Percentiles rank a stretch among this genome's conserved stretches.
Conservation (phyloP, 2,113 vertebrate species). For the Phocoena phocoena region DNA sequence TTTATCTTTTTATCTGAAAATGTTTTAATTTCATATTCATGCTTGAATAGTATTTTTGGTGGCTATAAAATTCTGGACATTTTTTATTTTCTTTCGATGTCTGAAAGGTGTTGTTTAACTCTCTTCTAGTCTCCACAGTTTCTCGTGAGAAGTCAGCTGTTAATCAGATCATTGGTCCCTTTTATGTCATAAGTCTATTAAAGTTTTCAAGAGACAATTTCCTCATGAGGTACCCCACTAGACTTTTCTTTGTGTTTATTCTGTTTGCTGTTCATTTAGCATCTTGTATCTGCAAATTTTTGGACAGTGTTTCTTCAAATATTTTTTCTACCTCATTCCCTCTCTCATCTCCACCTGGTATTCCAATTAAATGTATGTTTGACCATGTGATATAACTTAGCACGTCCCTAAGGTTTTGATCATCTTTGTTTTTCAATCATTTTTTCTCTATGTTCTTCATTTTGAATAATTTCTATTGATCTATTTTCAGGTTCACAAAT, state of each 20-base stretch:
- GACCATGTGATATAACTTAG: not conserved
- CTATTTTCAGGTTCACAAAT: not conserved
- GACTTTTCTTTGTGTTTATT: not conserved
- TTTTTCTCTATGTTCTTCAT: not conserved
- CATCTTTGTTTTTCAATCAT: not conserved
- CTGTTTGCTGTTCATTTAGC: not conserved
- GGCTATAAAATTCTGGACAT: not conserved
- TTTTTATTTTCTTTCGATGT: not conserved
- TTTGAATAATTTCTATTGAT: not conserved
- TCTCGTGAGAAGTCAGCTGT: not conserved
- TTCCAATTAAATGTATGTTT: not conserved
- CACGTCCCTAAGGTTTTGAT: not conserved
- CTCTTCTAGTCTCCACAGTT: not conserved
- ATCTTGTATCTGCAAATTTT: not conserved
- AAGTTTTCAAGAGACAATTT: not conserved
- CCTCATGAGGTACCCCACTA: not conserved
- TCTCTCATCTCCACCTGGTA: not conserved
- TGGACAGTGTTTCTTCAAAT: not conserved
- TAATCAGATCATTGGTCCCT: not conserved
- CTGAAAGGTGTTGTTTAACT: not conserved
- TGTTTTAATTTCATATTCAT: not conserved
- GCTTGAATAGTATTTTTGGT: not conserved
- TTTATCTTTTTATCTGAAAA: not conserved
- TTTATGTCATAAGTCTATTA: not conserved
- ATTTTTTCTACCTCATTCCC: not conserved